phyloP scores from a whole-genome alignment of 2,888 invertebrate species.

The Pherbina coryleti region DNA sequence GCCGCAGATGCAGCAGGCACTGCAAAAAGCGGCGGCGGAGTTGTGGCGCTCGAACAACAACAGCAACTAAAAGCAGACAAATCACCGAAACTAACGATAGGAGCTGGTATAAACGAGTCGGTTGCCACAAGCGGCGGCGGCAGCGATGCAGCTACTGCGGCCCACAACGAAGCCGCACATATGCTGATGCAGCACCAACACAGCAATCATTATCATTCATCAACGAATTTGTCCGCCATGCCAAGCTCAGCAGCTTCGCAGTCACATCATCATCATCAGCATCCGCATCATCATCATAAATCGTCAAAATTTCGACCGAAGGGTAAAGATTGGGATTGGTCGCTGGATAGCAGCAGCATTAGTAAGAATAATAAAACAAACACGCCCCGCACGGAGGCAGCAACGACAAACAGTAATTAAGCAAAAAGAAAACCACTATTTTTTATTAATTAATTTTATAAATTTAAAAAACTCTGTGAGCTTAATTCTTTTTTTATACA shows the following conservation, averaged over 20 bases:
- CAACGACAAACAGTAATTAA: slow-evolving; percentile 51
- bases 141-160: neutral
- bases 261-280: slow-evolving; percentile 43
- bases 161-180: slow-evolving; percentile 30
- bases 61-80: slow-evolving; percentile 45
- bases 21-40: slow-evolving; percentile 51
- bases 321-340: slow-evolving; percentile 82
- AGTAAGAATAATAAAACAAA: slow-evolving; percentile 43
- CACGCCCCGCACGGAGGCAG: slow-evolving; percentile 9
- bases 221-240: neutral
- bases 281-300: slow-evolving; percentile 70
- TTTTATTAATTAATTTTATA: too few relatives aligned
- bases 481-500: too few relatives aligned
- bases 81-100: slow-evolving; percentile 51
- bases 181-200: slow-evolving; percentile 27
- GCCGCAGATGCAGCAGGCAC: slow-evolving; percentile 64
- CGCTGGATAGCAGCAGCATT: slow-evolving; percentile 63
- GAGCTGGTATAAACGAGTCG: slow-evolving; percentile 9
- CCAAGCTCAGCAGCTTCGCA: neutral
- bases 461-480: too few relatives aligned
- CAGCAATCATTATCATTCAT: slow-evolving; percentile 9
- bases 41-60: slow-evolving; percentile 37
- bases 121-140: neutral
- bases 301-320: slow-evolving; percentile 78
- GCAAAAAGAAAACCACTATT: slow-evolving; percentile 25